phyloP scores from a whole-genome alignment of 2,113 vertebrate genomes.

The Cyprinodon variegatus region DNA sequence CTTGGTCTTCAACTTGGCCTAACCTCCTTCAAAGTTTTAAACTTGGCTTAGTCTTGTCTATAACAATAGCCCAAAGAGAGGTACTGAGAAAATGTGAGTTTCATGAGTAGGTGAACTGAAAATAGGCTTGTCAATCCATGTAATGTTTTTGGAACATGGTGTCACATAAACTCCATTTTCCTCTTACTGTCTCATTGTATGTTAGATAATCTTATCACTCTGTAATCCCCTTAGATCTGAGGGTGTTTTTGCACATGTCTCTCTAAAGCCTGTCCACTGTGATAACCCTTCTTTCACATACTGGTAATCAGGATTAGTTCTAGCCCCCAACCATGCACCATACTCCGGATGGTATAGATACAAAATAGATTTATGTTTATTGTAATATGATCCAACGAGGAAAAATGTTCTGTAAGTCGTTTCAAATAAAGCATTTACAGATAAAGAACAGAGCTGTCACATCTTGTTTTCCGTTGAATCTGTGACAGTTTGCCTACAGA shows the following conservation, averaged over 20 bases:
- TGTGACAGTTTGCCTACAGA: conserved; percentile 32
- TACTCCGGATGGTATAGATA: not conserved
- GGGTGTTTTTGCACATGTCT: not conserved
- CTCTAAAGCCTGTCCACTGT: not conserved
- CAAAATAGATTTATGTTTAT: not conserved
- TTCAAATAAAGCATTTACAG: conserved; percentile 3
- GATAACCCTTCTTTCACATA: not conserved
- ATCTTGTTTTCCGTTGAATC: conserved; percentile 36
- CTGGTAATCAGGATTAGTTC: not conserved
- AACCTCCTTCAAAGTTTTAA: too few species aligned
- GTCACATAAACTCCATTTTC: not conserved
- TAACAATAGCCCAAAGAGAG: too few species aligned
- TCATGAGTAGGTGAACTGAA: too few species aligned
- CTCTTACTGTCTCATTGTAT: not conserved
- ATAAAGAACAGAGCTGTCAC: conserved; percentile 22
- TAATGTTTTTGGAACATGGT: too few species aligned
- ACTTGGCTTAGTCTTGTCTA: too few species aligned
- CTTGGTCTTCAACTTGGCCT: too few species aligned
- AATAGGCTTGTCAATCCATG: not conserved
- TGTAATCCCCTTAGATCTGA: not conserved
- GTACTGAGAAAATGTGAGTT: too few species aligned
- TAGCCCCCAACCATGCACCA: not conserved
- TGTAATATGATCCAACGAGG: too few species aligned
- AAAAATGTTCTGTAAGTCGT: too few species aligned
- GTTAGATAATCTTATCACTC: not conserved